Evolutionary conservation across 2,113 vertebrate species (phyloP), one percentile per base, ranked within the genome.

Genomic region (Poicephalus meyeri): DNA sequence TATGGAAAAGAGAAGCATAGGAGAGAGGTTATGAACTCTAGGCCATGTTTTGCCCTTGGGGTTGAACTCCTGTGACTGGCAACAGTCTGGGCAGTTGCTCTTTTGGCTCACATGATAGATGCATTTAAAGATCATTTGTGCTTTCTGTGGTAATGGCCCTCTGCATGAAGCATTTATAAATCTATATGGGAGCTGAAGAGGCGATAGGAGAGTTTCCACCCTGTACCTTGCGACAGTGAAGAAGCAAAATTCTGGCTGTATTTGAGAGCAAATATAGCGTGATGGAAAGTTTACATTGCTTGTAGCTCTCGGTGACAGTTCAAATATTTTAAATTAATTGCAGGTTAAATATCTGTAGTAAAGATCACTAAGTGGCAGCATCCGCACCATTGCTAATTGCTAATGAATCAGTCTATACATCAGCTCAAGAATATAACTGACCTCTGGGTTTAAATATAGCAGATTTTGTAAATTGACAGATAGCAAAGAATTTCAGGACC

Each of bases 381-480:
- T 37, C 29, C 71, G 24, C 17, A 39, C 7, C 2, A 0, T 19
- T 70, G 35, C 11, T 61, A 80, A 39, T 35, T 79, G 21, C 6
- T 77, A 39, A 89, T 23, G 31, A 42, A 47, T 37, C 16, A 65
- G 52, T 29, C 8, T 69, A 33, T 58, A 29, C 16, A 52, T 26
- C n/a, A 69, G 47, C 50, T 88, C 31, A 55, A 77, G 17, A 68
- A 9, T 1, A 55, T 49, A 87, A 66, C 8, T 46, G 44, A 6
- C 11, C 5, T 17, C 1, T 3, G 26, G 2, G 1, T 86, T 86
- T 80, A 46, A 29, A 33, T 8, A 19, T 0, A 1, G 5, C 26
- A 8, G 11, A 23, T 66, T 83, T 58, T 73, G 5, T 39, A 56
- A 44, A 29, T 4, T 39, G 15, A 23, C 7, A 29, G 2, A 4